These are phyloP conservation scores for Acholoe squamosa DNA, from an alignment of 2,888 invertebrate species.

Conservation along the genomic window DNA sequence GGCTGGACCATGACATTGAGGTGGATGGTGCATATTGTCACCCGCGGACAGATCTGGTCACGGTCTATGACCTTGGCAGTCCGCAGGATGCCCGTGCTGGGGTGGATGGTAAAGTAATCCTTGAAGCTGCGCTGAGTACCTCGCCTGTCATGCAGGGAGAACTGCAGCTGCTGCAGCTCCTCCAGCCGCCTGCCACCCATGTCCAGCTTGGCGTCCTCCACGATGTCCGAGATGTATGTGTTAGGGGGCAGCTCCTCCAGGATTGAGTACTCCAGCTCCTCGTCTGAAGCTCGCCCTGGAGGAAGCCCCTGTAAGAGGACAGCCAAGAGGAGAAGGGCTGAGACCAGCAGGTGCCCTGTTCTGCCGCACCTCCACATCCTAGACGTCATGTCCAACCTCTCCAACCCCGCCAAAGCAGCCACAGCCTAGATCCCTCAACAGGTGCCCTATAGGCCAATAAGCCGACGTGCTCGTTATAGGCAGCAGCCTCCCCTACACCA, in stretches of 20 bases:
- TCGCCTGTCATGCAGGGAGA: conserved; percentile 57
- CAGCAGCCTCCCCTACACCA: not conserved
- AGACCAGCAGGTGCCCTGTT: conserved; percentile 59
- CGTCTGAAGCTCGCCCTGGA: conserved; percentile 70
- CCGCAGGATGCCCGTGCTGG: conserved; percentile 64
- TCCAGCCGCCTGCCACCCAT: not conserved
- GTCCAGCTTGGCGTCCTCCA: conserved; percentile 61
- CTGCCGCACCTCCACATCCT: conserved; percentile 21
- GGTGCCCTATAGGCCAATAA: not conserved
- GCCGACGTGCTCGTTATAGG: not conserved
- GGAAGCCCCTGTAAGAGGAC: conserved; percentile 69
- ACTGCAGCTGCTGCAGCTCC: conserved; percentile 51
- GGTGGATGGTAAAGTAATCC: conserved; percentile 65
- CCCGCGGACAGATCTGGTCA: conserved; percentile 66
- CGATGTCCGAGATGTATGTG: conserved; percentile 60
- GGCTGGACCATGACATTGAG: conserved; percentile 68
- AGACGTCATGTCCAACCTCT: not conserved
- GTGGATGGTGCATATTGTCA: conserved; percentile 63
- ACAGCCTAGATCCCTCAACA: not conserved
- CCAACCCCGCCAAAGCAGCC: not conserved
- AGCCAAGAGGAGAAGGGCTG: conserved; percentile 69
- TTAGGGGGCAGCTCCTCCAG: conserved; percentile 61
- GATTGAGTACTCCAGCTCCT: conserved; percentile 48
- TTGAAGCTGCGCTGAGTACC: conserved; percentile 48
- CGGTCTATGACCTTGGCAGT: conserved; percentile 68